A percentile compares a stretch with the other conserved stretches of the same genome.
Conservation (phyloP, 1,140 invertebrate genomes). For the Drosophila teissieri region DNA sequence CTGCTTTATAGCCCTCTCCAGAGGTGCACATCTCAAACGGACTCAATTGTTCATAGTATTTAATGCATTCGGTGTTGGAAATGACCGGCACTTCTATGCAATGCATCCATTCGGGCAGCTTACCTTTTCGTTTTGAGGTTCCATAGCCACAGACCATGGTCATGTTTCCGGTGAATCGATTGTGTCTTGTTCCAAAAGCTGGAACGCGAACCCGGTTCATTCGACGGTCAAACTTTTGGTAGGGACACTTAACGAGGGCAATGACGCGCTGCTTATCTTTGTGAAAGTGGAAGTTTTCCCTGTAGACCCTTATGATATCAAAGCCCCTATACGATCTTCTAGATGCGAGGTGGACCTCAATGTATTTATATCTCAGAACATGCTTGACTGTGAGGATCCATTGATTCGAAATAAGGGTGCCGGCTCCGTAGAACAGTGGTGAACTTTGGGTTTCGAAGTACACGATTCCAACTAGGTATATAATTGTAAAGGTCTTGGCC, state of each 20-base stretch:
- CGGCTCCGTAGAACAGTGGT: not conserved
- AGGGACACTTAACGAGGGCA: not conserved
- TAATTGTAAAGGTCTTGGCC: not conserved
- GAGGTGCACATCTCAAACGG: not conserved
- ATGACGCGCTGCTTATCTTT: not conserved
- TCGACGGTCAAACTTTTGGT: not conserved
- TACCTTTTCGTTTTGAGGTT: not conserved
- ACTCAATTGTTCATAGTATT: not conserved
- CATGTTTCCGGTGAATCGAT: not conserved
- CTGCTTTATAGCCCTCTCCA: not conserved
- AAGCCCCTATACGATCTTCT: not conserved
- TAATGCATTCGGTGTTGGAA: not conserved
- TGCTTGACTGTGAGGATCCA: not conserved
- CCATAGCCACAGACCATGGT: not conserved
- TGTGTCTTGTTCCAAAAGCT: too few relatives aligned
- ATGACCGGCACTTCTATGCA: not conserved
- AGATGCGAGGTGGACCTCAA: not conserved
- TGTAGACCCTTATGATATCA: not conserved
- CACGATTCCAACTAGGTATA: slow-evolving; percentile 1
- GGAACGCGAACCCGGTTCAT: not conserved
- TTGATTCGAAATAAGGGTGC: slow-evolving; percentile 3
- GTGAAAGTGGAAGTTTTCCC: not conserved
- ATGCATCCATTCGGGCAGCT: not conserved
- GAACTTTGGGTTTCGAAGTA: not conserved
- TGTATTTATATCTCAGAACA: not conserved